Base-by-base conservation (phyloP, 2,113 vertebrate species). In the Dissostichus mawsoni region DNA sequence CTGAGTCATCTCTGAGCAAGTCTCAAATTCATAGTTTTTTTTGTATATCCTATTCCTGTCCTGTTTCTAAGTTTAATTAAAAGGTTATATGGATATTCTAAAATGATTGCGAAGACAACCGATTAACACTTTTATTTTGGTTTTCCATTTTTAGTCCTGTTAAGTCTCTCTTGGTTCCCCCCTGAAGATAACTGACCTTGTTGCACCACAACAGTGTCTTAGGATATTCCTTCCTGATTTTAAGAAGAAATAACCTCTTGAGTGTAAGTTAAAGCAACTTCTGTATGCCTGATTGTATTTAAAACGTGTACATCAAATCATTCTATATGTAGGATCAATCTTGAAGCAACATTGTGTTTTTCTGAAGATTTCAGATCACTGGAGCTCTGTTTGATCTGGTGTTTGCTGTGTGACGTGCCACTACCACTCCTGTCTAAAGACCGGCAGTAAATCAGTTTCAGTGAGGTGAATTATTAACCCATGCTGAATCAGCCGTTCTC, bases 381-480 rank as follows among this genome's bases (percentile, higher is more conserved):
- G 72, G 36, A 66, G 66, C 59, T 63, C 59, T 72, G 63, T 65
- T 55, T 72, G 23, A 81, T 63, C 67, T 69, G 67, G 41, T 50
- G 29, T 62, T 72, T 59, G 13, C 11, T 2, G 20, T 51, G 44
- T 67, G 82, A 67, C 17, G 10, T 73, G 81, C 59, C 55, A 45
- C 74, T 82, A 33, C 77, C 72, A 57, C 83, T 80, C 67, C 74
- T 20, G 69, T 58, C 67, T 29, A 33, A 77, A 81, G 71, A 74
- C 33, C 62, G 67, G 75, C 78, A 56, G 79, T 92, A 84, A 91
- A 90, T 92, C 80, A 87, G 33, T 75, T 77, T 65, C 81, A 76
- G 55, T 0, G 47, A 61, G 23, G 81, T 71, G 59, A 93, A 90
- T 89, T 57, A 86, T 93, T 87, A 91, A 92, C 89, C 79, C 3